phyloP scores from a whole-genome alignment of 92 coral and sea anemone species.

The Epizoanthus stellaris region DNA sequence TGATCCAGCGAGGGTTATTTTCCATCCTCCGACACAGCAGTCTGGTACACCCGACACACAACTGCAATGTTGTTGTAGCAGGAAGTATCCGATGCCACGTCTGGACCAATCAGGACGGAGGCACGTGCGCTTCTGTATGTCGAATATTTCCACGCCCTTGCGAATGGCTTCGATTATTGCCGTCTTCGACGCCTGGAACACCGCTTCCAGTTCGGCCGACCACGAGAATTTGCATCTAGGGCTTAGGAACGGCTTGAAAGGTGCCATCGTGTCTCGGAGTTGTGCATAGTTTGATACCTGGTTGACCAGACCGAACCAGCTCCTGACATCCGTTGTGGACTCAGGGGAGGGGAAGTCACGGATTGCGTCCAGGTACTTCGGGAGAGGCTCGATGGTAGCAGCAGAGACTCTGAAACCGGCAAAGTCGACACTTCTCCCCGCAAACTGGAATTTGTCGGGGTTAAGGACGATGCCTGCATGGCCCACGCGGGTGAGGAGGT shows the following conservation, averaged over 20 bases:
- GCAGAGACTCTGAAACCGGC: conserved; percentile 57
- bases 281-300: conserved; percentile 53
- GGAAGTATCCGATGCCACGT: conserved; percentile 75
- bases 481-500: conserved; percentile 43
- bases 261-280: conserved; percentile 49
- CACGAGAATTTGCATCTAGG: not conserved
- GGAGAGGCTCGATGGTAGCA: conserved; percentile 54
- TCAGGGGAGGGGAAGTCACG: conserved; percentile 53
- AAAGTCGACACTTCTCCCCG: conserved; percentile 46
- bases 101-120: conserved; percentile 72
- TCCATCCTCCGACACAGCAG: conserved; percentile 78
- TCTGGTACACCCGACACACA: conserved; percentile 69
- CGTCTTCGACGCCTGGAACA: not conserved
- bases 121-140: conserved; percentile 36
- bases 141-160: conserved; percentile 47
- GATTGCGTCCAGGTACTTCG: conserved; percentile 62
- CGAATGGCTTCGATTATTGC: conserved; percentile 6
- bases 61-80: conserved; percentile 73
- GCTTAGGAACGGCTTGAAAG: conserved; percentile 43
- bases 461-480: conserved; percentile 36
- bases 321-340: conserved; percentile 46
- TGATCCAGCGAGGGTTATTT: conserved; percentile 73
- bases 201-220: no score
- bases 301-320: conserved; percentile 55
- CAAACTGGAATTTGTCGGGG: no score